Evolutionary conservation across 1,140 invertebrate species (phyloP), one percentile per base, ranked within the genome.

Genomic region (Drosophila lowei): DNA sequence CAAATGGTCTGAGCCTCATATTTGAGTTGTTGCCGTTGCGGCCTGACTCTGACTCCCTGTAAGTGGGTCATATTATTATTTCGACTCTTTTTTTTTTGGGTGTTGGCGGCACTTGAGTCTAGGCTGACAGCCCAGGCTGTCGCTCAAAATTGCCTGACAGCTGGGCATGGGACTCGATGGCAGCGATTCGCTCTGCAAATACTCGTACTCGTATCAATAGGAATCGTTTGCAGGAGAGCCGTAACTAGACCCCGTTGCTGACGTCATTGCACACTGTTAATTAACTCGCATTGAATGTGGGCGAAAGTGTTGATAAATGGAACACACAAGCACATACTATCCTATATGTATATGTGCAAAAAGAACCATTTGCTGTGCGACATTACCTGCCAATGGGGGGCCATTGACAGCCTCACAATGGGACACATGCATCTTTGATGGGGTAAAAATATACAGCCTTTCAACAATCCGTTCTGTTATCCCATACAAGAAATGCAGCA

Each of bases 1-100:
- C 68, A 81, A 83, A 73, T 78, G 79, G 78, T 48, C 49, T 42
- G 49, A 41, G 42, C 16, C 23, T 52, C 57, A 49, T 49, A 30
- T 38, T 54, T 30, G 57, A 50, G 9, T 4, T 25, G 41, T 3
- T 57, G 25, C 16, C n/a, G 6, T 60, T 61, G 42, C 60, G 56
- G 61, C 18, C 44, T 21, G 30, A 48, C 30, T 30, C 30, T 9
- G 23, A 25, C 54, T 59, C 30, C 9, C 34, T 30, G 61, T 59
- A 86, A 86, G 77, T 85, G 77, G 80, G 80, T 85, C 80, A 86
- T 59, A 80, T 81, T 56, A 68, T 67, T 68, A 47, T 67, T 47
- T 23, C 23, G 67, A 7, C 28, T 7, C 28, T 38, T 38, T 48
- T 57, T 86, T 80, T 80, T 80, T 77, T 25, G 42, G 61, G 54